Conservation (phyloP, 2,113 vertebrate genomes). For the Ceyx cyanopectus region DNA sequence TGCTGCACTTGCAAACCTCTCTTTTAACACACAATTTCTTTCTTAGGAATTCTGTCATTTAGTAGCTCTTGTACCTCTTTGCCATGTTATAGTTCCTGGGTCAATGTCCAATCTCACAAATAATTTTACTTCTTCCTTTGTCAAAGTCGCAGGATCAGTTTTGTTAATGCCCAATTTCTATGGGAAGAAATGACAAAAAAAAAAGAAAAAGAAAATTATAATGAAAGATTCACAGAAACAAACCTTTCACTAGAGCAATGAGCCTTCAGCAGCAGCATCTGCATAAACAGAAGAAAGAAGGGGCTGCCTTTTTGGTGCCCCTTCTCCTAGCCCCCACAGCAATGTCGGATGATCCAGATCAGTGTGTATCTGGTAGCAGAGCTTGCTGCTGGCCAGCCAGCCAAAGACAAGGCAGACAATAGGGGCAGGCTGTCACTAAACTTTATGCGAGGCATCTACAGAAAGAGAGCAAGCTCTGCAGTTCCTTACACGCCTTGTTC, state of each 20-base stretch:
- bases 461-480: not conserved
- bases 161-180: constrained; percentile 95
- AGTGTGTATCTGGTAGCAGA: not conserved
- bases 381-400: not conserved
- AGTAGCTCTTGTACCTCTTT: constrained; percentile 85
- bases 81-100: constrained; percentile 92
- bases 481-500: not conserved
- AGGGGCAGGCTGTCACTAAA: not conserved
- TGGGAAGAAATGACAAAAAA: constrained; percentile 1
- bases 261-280: not conserved
- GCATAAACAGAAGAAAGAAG: not conserved
- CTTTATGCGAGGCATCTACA: not conserved
- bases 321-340: not conserved
- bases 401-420: not conserved
- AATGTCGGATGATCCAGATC: not conserved
- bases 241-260: not conserved
- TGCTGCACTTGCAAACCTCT: not conserved
- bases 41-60: not conserved
- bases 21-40: not conserved
- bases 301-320: not conserved
- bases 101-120: constrained; percentile 95
- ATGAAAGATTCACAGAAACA: not conserved
- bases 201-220: not conserved
- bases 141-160: constrained; percentile 87
- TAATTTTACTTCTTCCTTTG: constrained; percentile 88